Conservation (phyloP, 2,113 vertebrate species). For the Laticauda laticaudata region DNA sequence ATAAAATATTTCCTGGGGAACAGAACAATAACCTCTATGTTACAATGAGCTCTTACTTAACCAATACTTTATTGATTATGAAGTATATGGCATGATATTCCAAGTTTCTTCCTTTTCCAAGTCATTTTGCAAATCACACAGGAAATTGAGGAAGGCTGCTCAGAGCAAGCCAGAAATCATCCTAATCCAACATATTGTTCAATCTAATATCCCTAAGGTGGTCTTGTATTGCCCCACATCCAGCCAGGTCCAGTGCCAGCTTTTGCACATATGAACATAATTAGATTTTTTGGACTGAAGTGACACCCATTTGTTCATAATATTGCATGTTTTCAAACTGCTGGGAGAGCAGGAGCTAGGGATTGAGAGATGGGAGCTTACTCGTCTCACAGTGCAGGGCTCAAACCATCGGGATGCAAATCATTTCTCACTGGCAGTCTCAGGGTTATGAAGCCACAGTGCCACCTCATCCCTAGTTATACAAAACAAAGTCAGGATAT, state of each 20-base stretch:
- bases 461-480: not conserved
- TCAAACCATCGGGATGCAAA: not conserved
- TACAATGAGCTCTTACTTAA: constrained; percentile 43
- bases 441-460: not conserved
- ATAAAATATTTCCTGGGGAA: constrained; percentile 43
- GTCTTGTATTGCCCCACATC: too few species aligned
- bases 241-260: too few species aligned
- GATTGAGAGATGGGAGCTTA: too few species aligned
- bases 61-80: constrained; percentile 29
- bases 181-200: not conserved
- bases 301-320: too few species aligned
- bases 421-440: not conserved
- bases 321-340: too few species aligned
- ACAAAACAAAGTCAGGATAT: not conserved
- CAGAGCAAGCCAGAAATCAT: not conserved
- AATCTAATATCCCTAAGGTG: not conserved
- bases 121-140: not conserved
- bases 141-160: not conserved
- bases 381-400: too few species aligned
- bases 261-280: too few species aligned
- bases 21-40: not conserved
- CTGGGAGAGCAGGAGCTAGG: too few species aligned
- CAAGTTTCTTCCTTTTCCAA: not conserved
- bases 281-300: too few species aligned
- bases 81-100: not conserved